Base-by-base conservation (phyloP, 2,888 invertebrate genomes). In the Papilio demoleus region DNA sequence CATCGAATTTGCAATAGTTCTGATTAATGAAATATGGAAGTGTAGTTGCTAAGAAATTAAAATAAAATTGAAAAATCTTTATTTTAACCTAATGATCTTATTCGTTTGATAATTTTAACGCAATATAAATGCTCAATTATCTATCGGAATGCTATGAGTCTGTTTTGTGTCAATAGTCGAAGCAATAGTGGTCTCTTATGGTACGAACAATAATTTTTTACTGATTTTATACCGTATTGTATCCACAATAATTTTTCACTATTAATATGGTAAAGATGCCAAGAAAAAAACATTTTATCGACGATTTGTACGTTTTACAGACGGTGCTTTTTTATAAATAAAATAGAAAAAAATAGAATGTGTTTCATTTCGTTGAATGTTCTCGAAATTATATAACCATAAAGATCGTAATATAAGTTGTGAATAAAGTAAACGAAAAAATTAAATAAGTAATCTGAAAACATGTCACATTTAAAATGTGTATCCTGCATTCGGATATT, bases 251-350 rank as follows among this genome's bases (percentile, higher is more conserved):
- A 76, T 85, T 86, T 89, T 85, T 81, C 85, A 88, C 83, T 89
- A 90, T 90, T 88, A 88, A 79, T 80, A 84, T 76, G 84, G 86
- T 85, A 81, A 84, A 75, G 84, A 89, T 86, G 88, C 87, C 89
- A 88, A 88, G 85, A 85, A n/a, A n/a, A 88, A 85, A 80, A 75
- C 71, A 74, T 79, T 86, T 85, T 86, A 88, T 83, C 84, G 80
- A 81, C 87, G 85, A 85, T 90, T 92, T 91, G 87, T 91, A 90
- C 87, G 88, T 89, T 91, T 89, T 91, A 92, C 90, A 88, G 89
- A 91, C 87, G 92, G 92, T 92, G 92, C 92, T 92, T 92, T 66
- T 91, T 88, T 88, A 88, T 88, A 90, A 91, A 92, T 90, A 91
- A 85, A 90, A 79, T 85, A 82, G 76, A 50, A 75, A 79, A 74